Base-by-base conservation (phyloP, 2,888 invertebrate genomes). In the Pyrgus malvae region DNA sequence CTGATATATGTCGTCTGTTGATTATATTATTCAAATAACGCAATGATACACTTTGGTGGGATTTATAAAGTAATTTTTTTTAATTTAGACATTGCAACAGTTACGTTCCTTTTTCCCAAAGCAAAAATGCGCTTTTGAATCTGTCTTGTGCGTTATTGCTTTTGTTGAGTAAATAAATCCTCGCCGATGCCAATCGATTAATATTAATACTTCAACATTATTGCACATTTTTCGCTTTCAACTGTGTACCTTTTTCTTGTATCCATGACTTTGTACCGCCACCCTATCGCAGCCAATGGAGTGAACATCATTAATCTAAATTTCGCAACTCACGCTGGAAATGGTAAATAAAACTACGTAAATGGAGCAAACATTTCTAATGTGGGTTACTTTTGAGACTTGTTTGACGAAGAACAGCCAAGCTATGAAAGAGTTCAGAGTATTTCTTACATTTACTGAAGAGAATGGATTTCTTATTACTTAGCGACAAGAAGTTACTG, bases 281-380 rank as follows among this genome's bases (percentile, higher is more conserved):
- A 21, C 35, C 35, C 35, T 14, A 45, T 37, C 53, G 27, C 21
- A 31, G 23, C 11, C 45, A 45, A 45, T 45, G 53, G 45, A 33
- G 41, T 41, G 54, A 54, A 48, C 41, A 74, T 78, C 83, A 83
- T 85, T 77, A 78, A 84, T 85, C 80, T 77, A 69, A 74, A 74
- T 76, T 69, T 65, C 54, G 68, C 66, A 58, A 71, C 60, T 73
- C 72, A 70, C 60, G 63, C 55, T 54, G 54, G 55, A 53, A 58
- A 58, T 49, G 61, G 59, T 68, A 56, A 56, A 49, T 50, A 33
- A 48, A 48, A 55, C 58, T 74, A 74, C 77, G 66, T 64, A 78
- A 78, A 79, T 78, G 74, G 72, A 69, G 69, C 70, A 70, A 74
- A 71, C 60, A 55, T 59, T 40, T 50, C 45, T 55, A 40, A 58